Percentiles rank a stretch among this genome's conserved stretches.
Evolutionary conservation across 2,113 vertebrate genomes (phyloP).

Genomic region (Spheniscus mendiculus): DNA sequence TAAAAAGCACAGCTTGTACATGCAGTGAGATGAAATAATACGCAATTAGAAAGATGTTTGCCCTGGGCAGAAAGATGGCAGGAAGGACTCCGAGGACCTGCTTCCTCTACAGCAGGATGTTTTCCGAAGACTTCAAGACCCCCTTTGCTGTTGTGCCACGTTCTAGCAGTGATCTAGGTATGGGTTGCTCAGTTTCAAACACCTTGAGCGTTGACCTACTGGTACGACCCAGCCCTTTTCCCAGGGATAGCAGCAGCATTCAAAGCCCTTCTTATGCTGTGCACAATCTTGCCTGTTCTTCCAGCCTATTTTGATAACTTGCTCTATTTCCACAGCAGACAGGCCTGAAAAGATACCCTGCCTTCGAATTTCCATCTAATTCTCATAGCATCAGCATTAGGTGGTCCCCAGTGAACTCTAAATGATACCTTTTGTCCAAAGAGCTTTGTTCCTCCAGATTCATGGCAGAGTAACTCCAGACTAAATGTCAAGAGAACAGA

Average conservation of each 20-base stretch:
- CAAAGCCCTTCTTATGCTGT: neutral
- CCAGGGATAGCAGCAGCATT: neutral
- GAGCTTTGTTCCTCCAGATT: neutral
- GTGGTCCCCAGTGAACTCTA: neutral
- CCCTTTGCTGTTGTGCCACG: rapidly evolving
- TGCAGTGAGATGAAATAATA: neutral
- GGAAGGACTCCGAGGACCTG: neutral
- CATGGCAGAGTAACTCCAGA: neutral
- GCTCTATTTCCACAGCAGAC: neutral
- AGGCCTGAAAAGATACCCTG: neutral
- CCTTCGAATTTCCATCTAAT: neutral
- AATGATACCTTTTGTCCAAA: neutral
- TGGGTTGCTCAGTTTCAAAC: neutral
- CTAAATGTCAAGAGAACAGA: neutral
- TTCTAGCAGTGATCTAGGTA: neutral
- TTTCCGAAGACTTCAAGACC: neutral
- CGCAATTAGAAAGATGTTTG: rapidly evolving
- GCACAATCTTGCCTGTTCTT: neutral
- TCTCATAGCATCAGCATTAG: neutral
- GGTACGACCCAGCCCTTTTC: neutral
- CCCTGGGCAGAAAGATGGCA: neutral
- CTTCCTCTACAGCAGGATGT: neutral
- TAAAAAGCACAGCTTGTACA: neutral
- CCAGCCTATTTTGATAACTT: neutral
- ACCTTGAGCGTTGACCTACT: too few relatives aligned